These are phyloP conservation scores for Halictus ligatus DNA, from an alignment of 2,888 invertebrate species.

Conservation along the genomic window DNA sequence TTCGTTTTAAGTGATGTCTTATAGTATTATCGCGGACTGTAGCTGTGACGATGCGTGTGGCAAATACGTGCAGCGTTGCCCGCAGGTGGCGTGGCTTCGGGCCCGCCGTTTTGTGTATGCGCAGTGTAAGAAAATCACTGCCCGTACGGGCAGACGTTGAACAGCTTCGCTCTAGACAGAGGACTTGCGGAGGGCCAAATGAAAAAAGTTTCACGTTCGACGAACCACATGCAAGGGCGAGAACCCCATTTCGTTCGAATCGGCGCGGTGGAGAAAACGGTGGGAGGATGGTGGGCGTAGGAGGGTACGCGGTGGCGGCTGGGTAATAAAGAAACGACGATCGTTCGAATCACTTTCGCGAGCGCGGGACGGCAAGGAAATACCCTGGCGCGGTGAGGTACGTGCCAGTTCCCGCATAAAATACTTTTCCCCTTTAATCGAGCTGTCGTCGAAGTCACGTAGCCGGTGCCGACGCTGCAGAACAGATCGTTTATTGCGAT, in stretches of 20 bases:
- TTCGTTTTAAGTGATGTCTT: too few species aligned
- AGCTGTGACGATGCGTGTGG: too few species aligned
- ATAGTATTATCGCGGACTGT: too few species aligned
- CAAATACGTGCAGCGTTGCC: too few species aligned
- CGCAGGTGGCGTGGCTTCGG: too few species aligned
- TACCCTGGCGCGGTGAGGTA: conserved; percentile 45
- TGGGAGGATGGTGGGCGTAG: background rate
- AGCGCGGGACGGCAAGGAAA: conserved; percentile 38
- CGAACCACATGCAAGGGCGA: background rate
- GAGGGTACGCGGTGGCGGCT: background rate
- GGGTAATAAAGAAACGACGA: conserved; percentile 15
- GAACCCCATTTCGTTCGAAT: background rate
- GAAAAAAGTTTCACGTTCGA: conserved; percentile 3
- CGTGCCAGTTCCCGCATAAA: conserved; percentile 53
- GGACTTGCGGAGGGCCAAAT: background rate
- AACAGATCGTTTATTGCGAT: conserved; percentile 74
- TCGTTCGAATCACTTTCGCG: conserved; percentile 59
- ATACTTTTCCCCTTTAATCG: conserved; percentile 68
- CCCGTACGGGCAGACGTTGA: too few species aligned
- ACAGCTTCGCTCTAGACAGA: too few species aligned
- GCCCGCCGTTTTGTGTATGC: too few species aligned
- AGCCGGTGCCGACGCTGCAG: conserved; percentile 64
- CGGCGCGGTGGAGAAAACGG: background rate
- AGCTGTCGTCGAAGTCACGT: conserved; percentile 70
- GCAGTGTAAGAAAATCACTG: too few species aligned